Conservation (phyloP, 2,797 vertebrate genomes). For the Thalassophryne amazonica region DNA sequence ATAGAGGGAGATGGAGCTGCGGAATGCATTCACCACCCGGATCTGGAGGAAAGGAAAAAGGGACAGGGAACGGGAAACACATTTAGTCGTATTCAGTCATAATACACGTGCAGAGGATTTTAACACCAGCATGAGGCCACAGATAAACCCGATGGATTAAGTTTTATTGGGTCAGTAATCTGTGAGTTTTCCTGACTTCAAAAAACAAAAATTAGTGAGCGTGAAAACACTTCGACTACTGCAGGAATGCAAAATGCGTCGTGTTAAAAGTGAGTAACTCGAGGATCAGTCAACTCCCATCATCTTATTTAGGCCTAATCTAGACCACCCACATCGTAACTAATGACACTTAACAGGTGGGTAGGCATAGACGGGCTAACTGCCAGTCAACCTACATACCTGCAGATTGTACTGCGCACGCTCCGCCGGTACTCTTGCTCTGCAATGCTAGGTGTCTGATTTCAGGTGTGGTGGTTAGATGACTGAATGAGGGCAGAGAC, state of each 20-base stretch:
- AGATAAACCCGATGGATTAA: conserved; percentile 22
- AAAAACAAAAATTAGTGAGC: conserved; percentile 67
- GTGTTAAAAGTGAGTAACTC: conserved; percentile 34
- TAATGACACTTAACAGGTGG: no score
- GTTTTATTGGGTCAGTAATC: conserved; percentile 64
- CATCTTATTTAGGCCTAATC: no score
- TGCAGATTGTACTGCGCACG: no score
- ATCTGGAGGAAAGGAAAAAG: conserved; percentile 80
- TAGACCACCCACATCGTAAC: no score
- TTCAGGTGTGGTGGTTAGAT: no score
- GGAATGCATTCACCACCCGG: conserved; percentile 99
- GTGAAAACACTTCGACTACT: conserved; percentile 76
- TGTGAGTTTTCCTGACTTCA: conserved; percentile 74
- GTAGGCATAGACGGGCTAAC: no score
- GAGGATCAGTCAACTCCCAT: conserved; percentile 3
- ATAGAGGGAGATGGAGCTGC: conserved; percentile 98
- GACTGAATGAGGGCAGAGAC: no score
- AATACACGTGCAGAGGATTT: conserved; percentile 17
- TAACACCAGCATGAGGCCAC: conserved; percentile 29
- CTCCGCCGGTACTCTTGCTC: no score
- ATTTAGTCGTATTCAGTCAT: conserved; percentile 46
- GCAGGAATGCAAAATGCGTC: conserved; percentile 87
- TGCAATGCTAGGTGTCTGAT: no score
- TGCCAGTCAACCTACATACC: no score
- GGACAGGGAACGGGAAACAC: conserved; percentile 13